Base-by-base conservation (phyloP, 2,113 vertebrate species). In the Catharus fuscescens region DNA sequence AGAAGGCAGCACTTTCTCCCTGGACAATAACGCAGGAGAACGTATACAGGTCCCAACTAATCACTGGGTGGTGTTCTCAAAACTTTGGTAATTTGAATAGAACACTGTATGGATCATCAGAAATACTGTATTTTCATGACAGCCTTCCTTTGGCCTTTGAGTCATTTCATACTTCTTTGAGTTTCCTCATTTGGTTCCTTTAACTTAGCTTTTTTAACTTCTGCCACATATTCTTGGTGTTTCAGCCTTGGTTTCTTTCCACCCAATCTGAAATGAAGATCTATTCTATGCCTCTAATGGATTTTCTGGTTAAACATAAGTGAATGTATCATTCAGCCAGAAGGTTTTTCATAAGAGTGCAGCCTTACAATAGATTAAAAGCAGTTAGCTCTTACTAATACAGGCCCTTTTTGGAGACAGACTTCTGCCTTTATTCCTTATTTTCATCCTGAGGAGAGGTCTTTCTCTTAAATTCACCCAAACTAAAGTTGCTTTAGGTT, bases 281-380 rank as follows among this genome's bases (percentile, higher is more conserved):
- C 91, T 92, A 19, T 92, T 78, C 93, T 70, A 40, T 79, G 90
- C 76, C 85, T 96, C 57, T 96, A 95, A 96, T 96, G 96, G 94
- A 95, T 95, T 95, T 94, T 94, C 90, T 93, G 92, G 81, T 95
- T 92, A 94, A 95, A 91, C 85, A 44, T 50, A 83, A 95, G 64
- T 72, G 85, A 94, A 87, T 87, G 74, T 60, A 66, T 85, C 86
- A 96, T 96, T 96, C 93, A 92, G 86, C 93, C 92, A 94, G 88
- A 92, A 94, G 94, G 94, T 74, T 94, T 95, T 92, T 84, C 72
- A 2, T 74, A 90, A 71, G 60, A 84, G 64, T 45, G 76, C 76
- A 80, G 93, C 21, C 36, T 86, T 80, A 97, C 90, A 97, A 94
- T 92, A 86, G 95, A 90, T 84, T 94, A 94, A 97, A 92, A 93